A percentile compares a stretch with the other conserved stretches of the same genome.
Conservation (phyloP, 30 jellyfish, hydroid and myxozoan genomes). For the Hydra vulgaris region DNA sequence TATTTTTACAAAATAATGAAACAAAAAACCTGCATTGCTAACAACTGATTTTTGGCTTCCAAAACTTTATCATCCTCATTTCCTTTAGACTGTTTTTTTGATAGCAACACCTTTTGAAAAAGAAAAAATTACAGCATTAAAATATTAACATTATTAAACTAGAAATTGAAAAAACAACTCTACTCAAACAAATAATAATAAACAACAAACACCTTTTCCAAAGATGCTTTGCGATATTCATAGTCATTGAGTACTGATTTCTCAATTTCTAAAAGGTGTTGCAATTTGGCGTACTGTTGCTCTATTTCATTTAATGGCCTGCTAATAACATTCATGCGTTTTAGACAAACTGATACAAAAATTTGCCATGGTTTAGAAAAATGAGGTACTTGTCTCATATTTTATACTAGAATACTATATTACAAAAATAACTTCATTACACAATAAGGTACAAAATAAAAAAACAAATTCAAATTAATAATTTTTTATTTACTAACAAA, state of each 20-base stretch:
- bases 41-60: not conserved
- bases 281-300: conserved; percentile 19
- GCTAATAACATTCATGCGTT: conserved; percentile 11
- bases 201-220: not conserved
- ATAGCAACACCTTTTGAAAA: not conserved
- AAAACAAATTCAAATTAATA: too few relatives aligned
- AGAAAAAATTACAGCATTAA: not conserved
- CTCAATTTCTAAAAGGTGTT: not conserved
- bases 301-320: conserved; percentile 15
- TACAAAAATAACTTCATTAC: not conserved
- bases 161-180: not conserved
- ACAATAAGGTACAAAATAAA: not conserved
- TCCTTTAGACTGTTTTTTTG: not conserved
- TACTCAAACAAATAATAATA: too few relatives aligned
- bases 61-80: conserved; percentile 1
- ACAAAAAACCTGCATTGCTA: conserved; percentile 20
- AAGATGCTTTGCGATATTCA: conserved; percentile 6
- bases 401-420: not conserved
- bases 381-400: conserved; percentile 1
- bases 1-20: too few relatives aligned
- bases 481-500: too few relatives aligned
- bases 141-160: too few relatives aligned
- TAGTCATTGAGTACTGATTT: conserved; percentile 22
- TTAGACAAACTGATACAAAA: conserved; percentile 23
- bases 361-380: conserved; percentile 29